Percentiles rank a stretch among this genome's conserved stretches.
Conservation (phyloP, 2,797 vertebrate genomes). For the Aldrovandia affinis region DNA sequence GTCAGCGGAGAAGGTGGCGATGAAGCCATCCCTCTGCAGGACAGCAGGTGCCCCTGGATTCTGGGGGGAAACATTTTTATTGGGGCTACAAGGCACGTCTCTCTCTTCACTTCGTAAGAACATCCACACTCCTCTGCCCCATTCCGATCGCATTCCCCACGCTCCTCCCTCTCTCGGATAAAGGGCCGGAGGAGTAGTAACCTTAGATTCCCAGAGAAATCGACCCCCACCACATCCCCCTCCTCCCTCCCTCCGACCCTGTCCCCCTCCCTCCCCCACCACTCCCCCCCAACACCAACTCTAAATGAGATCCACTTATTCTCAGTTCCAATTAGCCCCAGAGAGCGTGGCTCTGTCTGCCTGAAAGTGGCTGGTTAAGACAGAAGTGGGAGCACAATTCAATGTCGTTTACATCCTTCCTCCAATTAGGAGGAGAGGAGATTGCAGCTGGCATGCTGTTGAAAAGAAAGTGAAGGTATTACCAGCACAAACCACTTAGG, state of each 20-base stretch:
- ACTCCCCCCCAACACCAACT: neutral
- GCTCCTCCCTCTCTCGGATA: neutral
- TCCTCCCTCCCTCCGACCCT: neutral
- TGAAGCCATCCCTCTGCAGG: slow-evolving; percentile 44
- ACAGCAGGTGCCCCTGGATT: slow-evolving; percentile 41
- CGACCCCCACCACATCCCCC: neutral
- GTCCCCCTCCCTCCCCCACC: neutral
- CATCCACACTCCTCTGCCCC: slow-evolving; percentile 10
- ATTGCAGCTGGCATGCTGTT: slow-evolving; percentile 21
- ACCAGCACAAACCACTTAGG: slow-evolving; percentile 9
- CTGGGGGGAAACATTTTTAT: slow-evolving; percentile 34
- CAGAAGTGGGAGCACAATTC: neutral
- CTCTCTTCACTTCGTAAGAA: neutral
- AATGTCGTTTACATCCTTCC: neutral
- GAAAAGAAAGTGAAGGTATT: slow-evolving; percentile 17
- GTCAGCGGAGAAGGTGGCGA: slow-evolving; percentile 15
- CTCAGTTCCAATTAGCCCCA: slow-evolving; percentile 16
- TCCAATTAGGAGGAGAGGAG: slow-evolving; percentile 19
- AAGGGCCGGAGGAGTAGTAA: slow-evolving; percentile 11
- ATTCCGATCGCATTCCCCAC: neutral
- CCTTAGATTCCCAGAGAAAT: slow-evolving; percentile 19
- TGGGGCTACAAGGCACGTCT: neutral
- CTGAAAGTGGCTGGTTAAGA: neutral
- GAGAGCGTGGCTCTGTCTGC: neutral
- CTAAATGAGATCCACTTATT: slow-evolving; percentile 13